Evolutionary conservation across 2,113 vertebrate species (phyloP).

Genomic region (Acrocephalus arundinaceus): DNA sequence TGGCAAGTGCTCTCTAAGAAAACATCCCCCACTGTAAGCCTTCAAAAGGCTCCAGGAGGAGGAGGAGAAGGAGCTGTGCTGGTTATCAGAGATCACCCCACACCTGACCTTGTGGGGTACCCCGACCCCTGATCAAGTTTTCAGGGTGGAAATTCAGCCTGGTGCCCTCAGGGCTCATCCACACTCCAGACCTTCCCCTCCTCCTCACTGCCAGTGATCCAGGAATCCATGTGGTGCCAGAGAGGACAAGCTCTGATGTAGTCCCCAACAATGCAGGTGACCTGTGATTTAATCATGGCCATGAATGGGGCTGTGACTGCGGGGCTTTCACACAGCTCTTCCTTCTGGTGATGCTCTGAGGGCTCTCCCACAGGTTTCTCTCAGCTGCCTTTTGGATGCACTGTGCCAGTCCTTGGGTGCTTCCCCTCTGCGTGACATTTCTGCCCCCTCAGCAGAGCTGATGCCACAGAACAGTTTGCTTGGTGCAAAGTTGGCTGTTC

Average conservation of each 20-base stretch:
- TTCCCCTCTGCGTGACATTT: background rate
- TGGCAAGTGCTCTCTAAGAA: background rate
- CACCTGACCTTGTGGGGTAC: background rate
- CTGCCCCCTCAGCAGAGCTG: background rate
- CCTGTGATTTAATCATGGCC: background rate
- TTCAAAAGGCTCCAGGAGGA: background rate
- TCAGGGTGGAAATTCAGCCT: background rate
- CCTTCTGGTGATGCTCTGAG: background rate
- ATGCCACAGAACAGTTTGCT: background rate
- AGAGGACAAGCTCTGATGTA: background rate
- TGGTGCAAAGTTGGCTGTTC: background rate
- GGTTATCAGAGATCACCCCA: background rate
- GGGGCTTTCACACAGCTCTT: background rate
- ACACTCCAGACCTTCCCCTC: background rate
- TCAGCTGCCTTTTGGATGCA: background rate
- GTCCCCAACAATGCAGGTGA: background rate
- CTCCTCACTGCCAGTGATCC: background rate
- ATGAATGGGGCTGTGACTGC: background rate
- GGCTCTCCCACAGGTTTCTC: background rate
- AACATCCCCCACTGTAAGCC: accelerated
- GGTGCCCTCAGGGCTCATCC: background rate
- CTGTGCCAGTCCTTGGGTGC: background rate
- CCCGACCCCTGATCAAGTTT: background rate
- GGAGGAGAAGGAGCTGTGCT: background rate
- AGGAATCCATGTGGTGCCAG: background rate